Evolutionary conservation across 2,888 invertebrate genomes (phyloP), one percentile per base, ranked within the genome.

Genomic region (Abscondita cerata): DNA sequence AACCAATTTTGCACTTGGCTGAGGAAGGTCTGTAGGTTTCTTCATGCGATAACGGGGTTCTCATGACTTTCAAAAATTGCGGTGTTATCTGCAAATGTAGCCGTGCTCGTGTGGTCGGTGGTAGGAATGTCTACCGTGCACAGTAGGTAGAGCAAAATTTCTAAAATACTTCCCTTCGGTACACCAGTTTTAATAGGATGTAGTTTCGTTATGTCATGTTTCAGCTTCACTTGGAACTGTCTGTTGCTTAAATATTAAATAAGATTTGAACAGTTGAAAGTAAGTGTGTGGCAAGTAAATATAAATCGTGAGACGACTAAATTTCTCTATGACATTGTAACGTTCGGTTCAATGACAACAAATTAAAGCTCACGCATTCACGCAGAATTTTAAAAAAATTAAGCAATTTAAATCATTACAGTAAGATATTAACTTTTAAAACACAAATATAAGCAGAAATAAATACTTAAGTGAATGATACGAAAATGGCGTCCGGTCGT

Each of bases 1-100:
- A 41, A 16, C n/a, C 12, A n/a, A 16, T 41, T 16, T 41, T 41
- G 41, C 41, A 41, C 41, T 41, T 4, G 41, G 15, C 41, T 41
- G 41, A 41, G 41, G 15, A 16, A 41, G 3, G 8, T 41, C 15
- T 41, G 41, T 41, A 13, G 41, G 41, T 41, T 41, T 41, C 41
- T n/a, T 41, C 2, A 41, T 41, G 41, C 15, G 15, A 41, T 41
- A 41, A 31, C 31, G 9, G 31, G 31, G 9, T 31, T 31, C 9
- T 9, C 31, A 31, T 31, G 31, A 31, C 6, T 31, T 31, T 9
- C 31, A 31, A 31, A 6, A 31, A 31, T 31, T 31, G 31, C 31
- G 9, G 31, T 31, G 9, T 31, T 9, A 9, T 31, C 31, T 31
- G 31, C 5, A 31, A 31, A 31, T 31, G 31, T 31, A 31, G 31